Evolutionary conservation across 1,140 invertebrate genomes (phyloP).

Genomic region (Hyles euphorbiae): DNA sequence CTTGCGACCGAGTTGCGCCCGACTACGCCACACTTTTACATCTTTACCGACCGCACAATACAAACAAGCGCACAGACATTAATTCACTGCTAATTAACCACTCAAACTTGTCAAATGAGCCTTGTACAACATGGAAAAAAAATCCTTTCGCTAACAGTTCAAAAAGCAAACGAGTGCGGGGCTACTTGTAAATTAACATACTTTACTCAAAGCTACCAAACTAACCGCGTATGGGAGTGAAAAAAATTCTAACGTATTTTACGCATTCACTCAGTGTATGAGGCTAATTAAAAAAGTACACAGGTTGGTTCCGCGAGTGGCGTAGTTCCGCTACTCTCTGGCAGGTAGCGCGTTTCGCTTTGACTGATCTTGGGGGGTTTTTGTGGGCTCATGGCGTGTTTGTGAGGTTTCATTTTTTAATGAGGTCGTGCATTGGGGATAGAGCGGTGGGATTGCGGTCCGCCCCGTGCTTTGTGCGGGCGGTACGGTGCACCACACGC

Average conservation of each 20-base stretch:
- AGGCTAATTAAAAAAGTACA: conserved; percentile 73
- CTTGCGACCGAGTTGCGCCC: conserved; percentile 18
- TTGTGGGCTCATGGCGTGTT: conserved; percentile 49
- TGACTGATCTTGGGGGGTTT: conserved; percentile 51
- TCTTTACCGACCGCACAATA: conserved; percentile 11
- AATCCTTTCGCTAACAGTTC: conserved; percentile 46
- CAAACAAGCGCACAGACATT: conserved; percentile 4
- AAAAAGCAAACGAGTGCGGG: conserved; percentile 52
- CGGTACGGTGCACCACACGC: conserved; percentile 36
- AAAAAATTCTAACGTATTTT: conserved; percentile 62
- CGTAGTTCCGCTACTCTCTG: conserved; percentile 68
- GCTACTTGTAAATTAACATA: conserved; percentile 70
- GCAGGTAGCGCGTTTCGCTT: conserved; percentile 64
- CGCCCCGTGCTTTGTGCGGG: conserved; percentile 41
- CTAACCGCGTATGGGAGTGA: conserved; percentile 62
- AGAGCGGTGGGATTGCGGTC: conserved; percentile 42
- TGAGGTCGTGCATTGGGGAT: conserved; percentile 63
- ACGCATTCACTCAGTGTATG: conserved; percentile 70
- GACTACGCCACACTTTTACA: conserved; percentile 14
- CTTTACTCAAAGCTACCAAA: conserved; percentile 70
- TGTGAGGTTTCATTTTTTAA: conserved; percentile 70
- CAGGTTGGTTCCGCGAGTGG: conserved; percentile 66
- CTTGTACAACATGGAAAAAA: conserved; percentile 33
- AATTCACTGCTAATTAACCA: conserved; percentile 52
- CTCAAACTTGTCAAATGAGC: conserved; percentile 44